Conservation (phyloP, 37 sponge, comb jelly and placozoan genomes). For the Dysidea cf. avara region DNA sequence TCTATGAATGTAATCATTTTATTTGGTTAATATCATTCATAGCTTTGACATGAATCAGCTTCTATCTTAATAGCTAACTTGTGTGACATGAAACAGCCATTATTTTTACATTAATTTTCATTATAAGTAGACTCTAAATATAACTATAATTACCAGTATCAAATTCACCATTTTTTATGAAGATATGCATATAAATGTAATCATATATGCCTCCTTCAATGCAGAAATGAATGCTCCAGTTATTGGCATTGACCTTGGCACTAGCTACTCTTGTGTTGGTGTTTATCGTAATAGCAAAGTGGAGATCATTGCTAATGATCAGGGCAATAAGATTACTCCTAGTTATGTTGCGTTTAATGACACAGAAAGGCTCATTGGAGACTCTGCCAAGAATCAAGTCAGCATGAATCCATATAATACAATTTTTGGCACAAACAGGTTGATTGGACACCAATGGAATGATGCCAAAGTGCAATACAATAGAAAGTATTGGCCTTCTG, state of each 20-base stretch:
- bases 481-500: conserved; percentile 97
- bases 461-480: conserved; percentile 74
- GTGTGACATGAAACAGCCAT: too few relatives aligned
- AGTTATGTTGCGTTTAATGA: conserved; percentile 98
- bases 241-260: too few relatives aligned
- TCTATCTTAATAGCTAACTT: too few relatives aligned
- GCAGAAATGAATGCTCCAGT: conserved; percentile 33
- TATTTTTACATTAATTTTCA: too few relatives aligned
- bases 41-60: too few relatives aligned
- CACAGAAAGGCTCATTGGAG: conserved; percentile 96
- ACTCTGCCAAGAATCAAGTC: conserved; percentile 97
- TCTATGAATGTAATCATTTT: too few relatives aligned
- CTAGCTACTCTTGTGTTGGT: conserved; percentile 99
- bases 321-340: conserved; percentile 97
- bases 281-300: conserved; percentile 98
- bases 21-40: too few relatives aligned
- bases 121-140: too few relatives aligned
- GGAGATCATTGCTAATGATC: too few relatives aligned
- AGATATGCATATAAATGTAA: too few relatives aligned
- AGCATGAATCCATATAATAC: conserved; percentile 97
- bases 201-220: background rate
- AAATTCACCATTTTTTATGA: too few relatives aligned
- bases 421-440: conserved; percentile 91
- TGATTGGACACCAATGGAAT: conserved; percentile 84
- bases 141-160: too few relatives aligned